Percentiles rank a stretch among this genome's conserved stretches.
phyloP scores from a whole-genome alignment of 1,140 invertebrate species.

The Melitaea cinxia region DNA sequence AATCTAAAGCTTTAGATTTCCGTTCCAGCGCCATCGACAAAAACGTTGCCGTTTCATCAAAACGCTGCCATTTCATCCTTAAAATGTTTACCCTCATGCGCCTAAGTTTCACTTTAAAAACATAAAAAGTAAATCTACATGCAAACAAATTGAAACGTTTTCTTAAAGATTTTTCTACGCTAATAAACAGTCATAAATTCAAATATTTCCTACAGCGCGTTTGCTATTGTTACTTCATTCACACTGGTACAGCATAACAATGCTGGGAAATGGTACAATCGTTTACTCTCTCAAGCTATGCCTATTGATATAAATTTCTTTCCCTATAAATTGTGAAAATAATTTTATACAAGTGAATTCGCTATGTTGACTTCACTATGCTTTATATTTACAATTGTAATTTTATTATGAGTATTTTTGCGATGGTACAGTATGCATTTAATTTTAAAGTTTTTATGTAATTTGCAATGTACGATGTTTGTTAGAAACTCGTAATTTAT shows the following conservation, averaged over 20 bases:
- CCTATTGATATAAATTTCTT: conserved; percentile 16
- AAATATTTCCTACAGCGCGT: conserved; percentile 1
- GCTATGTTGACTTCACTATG: not conserved
- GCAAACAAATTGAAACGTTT: not conserved
- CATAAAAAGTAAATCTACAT: not conserved
- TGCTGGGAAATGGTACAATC: conserved; percentile 11
- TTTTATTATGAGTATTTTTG: no score
- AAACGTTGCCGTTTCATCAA: no score
- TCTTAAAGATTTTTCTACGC: not conserved
- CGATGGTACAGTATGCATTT: no score
- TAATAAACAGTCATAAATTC: not conserved
- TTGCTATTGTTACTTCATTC: conserved; percentile 2
- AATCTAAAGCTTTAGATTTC: no score
- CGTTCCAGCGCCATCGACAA: no score
- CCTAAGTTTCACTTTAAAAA: no score
- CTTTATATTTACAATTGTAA: no score
- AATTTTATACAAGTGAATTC: not conserved
- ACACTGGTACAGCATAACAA: conserved; percentile 10
- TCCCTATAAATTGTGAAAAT: not conserved
- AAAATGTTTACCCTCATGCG: no score
- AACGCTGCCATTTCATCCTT: no score
- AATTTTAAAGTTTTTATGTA: no score
- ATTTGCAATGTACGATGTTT: no score
- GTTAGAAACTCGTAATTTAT: no score
- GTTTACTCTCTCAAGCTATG: conserved; percentile 18